Conservation (phyloP, 2,888 invertebrate species). For the Antheraea yamamai region DNA sequence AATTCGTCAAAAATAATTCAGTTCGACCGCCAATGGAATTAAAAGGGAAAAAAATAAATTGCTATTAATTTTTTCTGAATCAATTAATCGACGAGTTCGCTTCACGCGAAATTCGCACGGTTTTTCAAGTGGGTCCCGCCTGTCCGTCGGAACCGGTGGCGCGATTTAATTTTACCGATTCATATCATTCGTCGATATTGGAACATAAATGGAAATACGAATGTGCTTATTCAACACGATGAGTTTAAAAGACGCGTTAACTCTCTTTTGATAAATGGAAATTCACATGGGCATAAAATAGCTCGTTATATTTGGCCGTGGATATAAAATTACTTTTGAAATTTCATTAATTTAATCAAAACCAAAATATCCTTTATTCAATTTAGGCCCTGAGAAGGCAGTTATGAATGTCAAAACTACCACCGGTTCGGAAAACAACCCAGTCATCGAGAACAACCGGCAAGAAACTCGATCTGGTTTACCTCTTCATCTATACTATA, state of each 20-base stretch:
- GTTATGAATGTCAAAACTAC: too few relatives aligned
- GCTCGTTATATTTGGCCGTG: neutral
- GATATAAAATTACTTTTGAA: neutral
- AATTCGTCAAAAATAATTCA: too few relatives aligned
- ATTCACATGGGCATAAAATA: neutral
- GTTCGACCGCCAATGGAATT: too few relatives aligned
- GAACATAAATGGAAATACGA: neutral
- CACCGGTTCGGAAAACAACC: too few relatives aligned
- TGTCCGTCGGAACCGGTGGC: neutral
- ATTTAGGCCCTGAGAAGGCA: too few relatives aligned
- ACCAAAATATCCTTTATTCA: too few relatives aligned
- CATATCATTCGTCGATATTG: neutral
- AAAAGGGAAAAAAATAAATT: neutral
- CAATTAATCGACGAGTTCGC: neutral
- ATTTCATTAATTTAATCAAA: too few relatives aligned
- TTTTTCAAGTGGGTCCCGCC: neutral
- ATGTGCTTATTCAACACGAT: conserved; percentile 2
- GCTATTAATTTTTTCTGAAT: neutral
- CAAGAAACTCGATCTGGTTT: too few relatives aligned
- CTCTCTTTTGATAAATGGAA: neutral
- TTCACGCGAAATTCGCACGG: neutral
- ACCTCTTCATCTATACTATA: neutral
- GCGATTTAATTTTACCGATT: conserved; percentile 4
- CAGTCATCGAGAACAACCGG: too few relatives aligned
- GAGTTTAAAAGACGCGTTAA: neutral